A percentile compares a stretch with the other conserved stretches of the same genome.
phyloP scores from a whole-genome alignment of 1,140 invertebrate species.

The Drosophila malerkotliana region DNA sequence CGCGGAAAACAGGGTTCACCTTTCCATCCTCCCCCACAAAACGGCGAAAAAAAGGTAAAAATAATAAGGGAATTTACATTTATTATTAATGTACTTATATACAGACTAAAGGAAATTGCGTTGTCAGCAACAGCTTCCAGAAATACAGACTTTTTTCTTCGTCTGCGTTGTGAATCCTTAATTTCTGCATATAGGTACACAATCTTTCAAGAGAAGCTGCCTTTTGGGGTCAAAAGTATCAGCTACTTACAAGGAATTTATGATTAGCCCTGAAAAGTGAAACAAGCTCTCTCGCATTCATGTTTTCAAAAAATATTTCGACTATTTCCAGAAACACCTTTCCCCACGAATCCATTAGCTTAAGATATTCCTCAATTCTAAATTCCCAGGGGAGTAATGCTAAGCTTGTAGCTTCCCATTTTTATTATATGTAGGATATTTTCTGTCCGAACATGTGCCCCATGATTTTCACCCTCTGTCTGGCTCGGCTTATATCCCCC shows the following conservation, averaged over 20 bases:
- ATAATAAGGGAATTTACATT: constrained; percentile 71
- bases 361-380: constrained; percentile 3
- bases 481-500: not conserved
- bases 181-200: constrained; percentile 32
- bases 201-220: not conserved
- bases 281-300: not conserved
- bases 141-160: constrained; percentile 29
- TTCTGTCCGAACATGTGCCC: constrained; percentile 49
- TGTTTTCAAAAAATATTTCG: not conserved
- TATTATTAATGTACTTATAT: constrained; percentile 75
- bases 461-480: constrained; percentile 39
- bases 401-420: constrained; percentile 16
- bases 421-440: constrained; percentile 32
- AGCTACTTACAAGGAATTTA: not conserved
- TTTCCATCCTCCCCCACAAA: not conserved
- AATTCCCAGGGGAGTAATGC: constrained; percentile 18
- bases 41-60: constrained; percentile 25
- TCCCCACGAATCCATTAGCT: constrained; percentile 23
- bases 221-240: constrained; percentile 5
- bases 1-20: constrained; percentile 21
- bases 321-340: not conserved
- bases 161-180: constrained; percentile 63
- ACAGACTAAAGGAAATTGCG: constrained; percentile 38
- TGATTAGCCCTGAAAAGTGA: not conserved
- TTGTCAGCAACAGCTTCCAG: constrained; percentile 39